Conservation (phyloP, 2,113 vertebrate species). For the Macquaria ambigua region DNA sequence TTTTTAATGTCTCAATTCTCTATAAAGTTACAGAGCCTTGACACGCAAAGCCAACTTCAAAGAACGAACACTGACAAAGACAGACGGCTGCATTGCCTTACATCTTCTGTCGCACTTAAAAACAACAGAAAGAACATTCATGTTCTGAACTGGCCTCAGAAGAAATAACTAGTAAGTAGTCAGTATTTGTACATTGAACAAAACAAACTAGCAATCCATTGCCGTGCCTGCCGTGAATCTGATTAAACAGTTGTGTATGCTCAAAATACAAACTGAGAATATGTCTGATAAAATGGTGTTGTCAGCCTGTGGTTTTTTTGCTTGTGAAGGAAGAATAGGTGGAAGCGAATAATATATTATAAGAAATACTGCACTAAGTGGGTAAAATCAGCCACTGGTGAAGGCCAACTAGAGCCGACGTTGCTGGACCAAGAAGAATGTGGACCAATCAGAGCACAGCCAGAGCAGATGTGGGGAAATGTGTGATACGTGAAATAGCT, state of each 20-base stretch:
- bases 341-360: neutral
- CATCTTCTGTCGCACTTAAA: neutral
- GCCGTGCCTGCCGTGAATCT: neutral
- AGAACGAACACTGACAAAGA: neutral
- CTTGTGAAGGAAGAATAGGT: neutral
- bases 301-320: neutral
- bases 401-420: neutral
- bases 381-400: constrained; percentile 7
- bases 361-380: neutral
- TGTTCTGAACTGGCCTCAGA: neutral
- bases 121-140: neutral
- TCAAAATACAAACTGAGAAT: neutral
- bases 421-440: neutral
- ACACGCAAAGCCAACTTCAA: neutral
- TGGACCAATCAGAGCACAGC: constrained; percentile 14
- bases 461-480: constrained; percentile 19
- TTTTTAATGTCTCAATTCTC: neutral
- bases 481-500: neutral
- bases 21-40: neutral
- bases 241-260: neutral
- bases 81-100: neutral
- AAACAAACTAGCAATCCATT: constrained; percentile 5
- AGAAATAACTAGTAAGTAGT: neutral
- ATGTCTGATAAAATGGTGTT: neutral
- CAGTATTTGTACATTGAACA: neutral